Percentiles rank a stretch among this genome's conserved stretches.
phyloP scores from a whole-genome alignment of 2,888 invertebrate genomes.

The Sylvicola cinctus region DNA sequence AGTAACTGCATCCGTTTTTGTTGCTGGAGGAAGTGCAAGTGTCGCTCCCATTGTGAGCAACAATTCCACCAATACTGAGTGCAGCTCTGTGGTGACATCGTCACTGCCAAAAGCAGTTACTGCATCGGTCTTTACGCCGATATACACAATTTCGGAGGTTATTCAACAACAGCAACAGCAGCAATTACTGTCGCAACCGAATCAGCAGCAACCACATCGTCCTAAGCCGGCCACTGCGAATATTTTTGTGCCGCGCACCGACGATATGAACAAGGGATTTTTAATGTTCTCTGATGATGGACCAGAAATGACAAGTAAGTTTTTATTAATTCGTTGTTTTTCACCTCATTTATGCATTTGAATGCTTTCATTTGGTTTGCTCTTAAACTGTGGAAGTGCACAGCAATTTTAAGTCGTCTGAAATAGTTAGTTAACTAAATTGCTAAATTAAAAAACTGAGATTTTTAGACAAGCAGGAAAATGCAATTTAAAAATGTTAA shows the following conservation, averaged over 20 bases:
- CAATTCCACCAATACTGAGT: neutral
- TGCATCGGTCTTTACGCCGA: slow-evolving; percentile 16
- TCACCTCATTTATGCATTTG: neutral
- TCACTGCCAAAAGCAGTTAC: slow-evolving; percentile 21
- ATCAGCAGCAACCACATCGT: slow-evolving; percentile 10
- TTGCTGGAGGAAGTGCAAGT: too few species aligned
- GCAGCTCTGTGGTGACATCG: neutral
- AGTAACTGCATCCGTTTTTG: slow-evolving; percentile 17
- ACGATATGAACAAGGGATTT: slow-evolving; percentile 89
- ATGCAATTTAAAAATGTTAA: too few species aligned
- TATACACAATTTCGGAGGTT: slow-evolving; percentile 1
- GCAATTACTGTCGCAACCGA: slow-evolving; percentile 2
- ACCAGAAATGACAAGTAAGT: slow-evolving; percentile 69
- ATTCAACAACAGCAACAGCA: slow-evolving; percentile 2
- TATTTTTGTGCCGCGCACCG: slow-evolving; percentile 61
- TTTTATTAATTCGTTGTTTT: slow-evolving; percentile 8
- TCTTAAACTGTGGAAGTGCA: too few species aligned
- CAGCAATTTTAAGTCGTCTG: too few species aligned
- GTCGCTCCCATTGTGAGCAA: slow-evolving; percentile 13
- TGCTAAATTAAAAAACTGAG: too few species aligned
- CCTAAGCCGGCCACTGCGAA: slow-evolving; percentile 51
- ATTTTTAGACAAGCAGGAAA: too few species aligned
- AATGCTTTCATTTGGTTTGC: too few species aligned
- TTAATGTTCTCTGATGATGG: slow-evolving; percentile 72
- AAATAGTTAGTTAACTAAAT: too few species aligned